Evolutionary conservation across 2,888 invertebrate species (phyloP).

Genomic region (Drosophila tanythrix): DNA sequence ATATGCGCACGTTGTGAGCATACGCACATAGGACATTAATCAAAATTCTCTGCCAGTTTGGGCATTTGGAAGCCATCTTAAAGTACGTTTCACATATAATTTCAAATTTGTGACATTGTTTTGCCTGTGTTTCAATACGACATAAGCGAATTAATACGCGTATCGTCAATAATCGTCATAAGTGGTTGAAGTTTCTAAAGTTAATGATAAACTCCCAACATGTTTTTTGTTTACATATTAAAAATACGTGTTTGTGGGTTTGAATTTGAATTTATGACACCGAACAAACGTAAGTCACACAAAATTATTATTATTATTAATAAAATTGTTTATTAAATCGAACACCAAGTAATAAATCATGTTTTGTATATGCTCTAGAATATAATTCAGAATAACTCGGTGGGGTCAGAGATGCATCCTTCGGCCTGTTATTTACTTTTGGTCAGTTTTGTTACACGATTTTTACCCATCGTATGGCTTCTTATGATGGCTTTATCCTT

Average conservation of each 20-base stretch:
- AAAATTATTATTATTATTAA: not conserved
- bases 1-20: not conserved
- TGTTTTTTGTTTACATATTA: not conserved
- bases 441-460: not conserved
- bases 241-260: not conserved
- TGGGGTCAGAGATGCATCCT: not conserved
- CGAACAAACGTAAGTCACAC: not conserved
- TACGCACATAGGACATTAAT: slow-evolving; percentile 44
- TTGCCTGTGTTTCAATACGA: slow-evolving; percentile 11
- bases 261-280: not conserved
- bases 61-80: slow-evolving; percentile 2
- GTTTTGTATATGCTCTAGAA: not conserved
- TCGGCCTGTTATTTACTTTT: not conserved
- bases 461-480: not conserved
- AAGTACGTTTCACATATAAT: slow-evolving; percentile 35
- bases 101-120: slow-evolving; percentile 34
- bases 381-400: not conserved
- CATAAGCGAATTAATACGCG: not conserved
- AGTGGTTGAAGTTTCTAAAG: not conserved
- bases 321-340: not conserved
- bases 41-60: slow-evolving; percentile 37
- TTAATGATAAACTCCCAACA: not conserved
- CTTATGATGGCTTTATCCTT: slow-evolving; percentile 41
- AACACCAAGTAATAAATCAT: too few relatives aligned
- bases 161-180: not conserved